Evolutionary conservation across 2,113 vertebrate genomes (phyloP).

Genomic region (Balaenoptera acutorostrata): DNA sequence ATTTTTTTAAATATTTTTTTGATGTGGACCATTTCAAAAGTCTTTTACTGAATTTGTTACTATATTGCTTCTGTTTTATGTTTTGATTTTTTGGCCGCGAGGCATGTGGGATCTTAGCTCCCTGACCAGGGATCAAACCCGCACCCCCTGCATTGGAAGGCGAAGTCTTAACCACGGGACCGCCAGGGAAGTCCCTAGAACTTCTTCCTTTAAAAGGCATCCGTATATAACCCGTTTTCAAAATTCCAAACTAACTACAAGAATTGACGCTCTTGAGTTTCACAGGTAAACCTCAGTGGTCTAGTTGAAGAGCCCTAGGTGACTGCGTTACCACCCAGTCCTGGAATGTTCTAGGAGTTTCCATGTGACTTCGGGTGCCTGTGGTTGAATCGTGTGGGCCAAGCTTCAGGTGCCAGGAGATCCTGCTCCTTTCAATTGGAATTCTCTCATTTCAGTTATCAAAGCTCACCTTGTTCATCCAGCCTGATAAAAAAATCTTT

Average conservation of each 20-base stretch:
- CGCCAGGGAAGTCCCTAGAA: background rate
- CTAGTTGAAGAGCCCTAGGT: background rate
- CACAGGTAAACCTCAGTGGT: background rate
- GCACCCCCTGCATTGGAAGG: too few relatives aligned
- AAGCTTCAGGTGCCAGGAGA: background rate
- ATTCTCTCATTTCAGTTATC: slow-evolving; percentile 5
- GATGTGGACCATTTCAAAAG: too few relatives aligned
- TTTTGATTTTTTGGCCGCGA: too few relatives aligned
- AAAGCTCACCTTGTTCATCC: background rate
- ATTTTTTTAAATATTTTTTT: too few relatives aligned
- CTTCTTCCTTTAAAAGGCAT: slow-evolving; percentile 7
- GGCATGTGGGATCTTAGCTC: too few relatives aligned
- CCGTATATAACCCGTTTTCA: background rate
- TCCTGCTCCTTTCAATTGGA: background rate
- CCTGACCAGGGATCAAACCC: too few relatives aligned
- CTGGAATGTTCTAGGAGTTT: background rate
- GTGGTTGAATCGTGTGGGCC: background rate
- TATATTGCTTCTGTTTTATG: too few relatives aligned
- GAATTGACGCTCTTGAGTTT: background rate
- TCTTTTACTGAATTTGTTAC: too few relatives aligned
- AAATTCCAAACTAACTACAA: background rate
- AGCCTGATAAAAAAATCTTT: slow-evolving; percentile 27
- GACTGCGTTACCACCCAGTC: background rate
- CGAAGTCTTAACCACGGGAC: too few relatives aligned
- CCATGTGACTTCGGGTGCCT: background rate